These are phyloP conservation scores for Catocala nupta DNA, from an alignment of 2,888 invertebrate genomes.

Conservation along the genomic window DNA sequence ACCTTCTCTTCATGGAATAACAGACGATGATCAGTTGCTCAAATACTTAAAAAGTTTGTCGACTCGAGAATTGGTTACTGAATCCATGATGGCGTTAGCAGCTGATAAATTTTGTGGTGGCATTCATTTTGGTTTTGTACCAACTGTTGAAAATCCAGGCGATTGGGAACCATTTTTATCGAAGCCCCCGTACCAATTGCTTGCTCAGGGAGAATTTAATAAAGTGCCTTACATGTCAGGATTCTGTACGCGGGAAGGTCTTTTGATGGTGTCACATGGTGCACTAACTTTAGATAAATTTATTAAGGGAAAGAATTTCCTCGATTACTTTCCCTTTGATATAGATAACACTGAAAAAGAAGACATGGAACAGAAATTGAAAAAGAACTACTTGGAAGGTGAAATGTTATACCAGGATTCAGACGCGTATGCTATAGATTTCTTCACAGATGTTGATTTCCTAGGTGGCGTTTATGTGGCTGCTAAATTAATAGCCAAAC, in stretches of 20 bases:
- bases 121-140: slow-evolving; percentile 82
- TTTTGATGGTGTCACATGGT: slow-evolving; percentile 63
- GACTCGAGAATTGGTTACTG: slow-evolving; percentile 66
- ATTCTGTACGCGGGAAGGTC: slow-evolving; percentile 80
- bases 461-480: slow-evolving; percentile 71
- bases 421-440: slow-evolving; percentile 76
- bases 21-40: slow-evolving; percentile 63
- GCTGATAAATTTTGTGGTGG: slow-evolving; percentile 67
- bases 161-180: slow-evolving; percentile 80
- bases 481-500: slow-evolving; percentile 68
- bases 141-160: slow-evolving; percentile 74
- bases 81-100: slow-evolving; percentile 62
- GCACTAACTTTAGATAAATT: slow-evolving; percentile 55
- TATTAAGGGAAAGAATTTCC: slow-evolving; percentile 63
- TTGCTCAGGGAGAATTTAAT: slow-evolving; percentile 73
- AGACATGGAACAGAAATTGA: slow-evolving; percentile 66
- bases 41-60: slow-evolving; percentile 68
- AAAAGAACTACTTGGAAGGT: slow-evolving; percentile 79
- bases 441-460: slow-evolving; percentile 84
- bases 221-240: slow-evolving; percentile 84
- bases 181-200: slow-evolving; percentile 71
- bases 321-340: slow-evolving; percentile 68
- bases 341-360: slow-evolving; percentile 57
- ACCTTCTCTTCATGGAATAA: slow-evolving; percentile 61
- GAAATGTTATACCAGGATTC: slow-evolving; percentile 65